Base-by-base conservation (phyloP, 2,888 invertebrate species). In the Andrena minutula region DNA sequence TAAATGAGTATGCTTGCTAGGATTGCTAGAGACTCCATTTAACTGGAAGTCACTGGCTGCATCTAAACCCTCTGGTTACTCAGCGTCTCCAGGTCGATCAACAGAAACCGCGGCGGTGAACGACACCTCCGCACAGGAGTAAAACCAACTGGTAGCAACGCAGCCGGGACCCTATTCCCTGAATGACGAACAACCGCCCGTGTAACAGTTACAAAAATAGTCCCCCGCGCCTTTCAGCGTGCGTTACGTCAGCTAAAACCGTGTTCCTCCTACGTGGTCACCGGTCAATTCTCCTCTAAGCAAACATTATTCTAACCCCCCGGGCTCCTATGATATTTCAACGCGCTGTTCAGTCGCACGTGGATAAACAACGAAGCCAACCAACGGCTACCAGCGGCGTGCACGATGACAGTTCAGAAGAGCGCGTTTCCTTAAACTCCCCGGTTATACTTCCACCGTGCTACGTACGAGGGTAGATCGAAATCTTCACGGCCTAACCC, bases 251-350 rank as follows among this genome's bases (percentile, higher is more conserved):
- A 76, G 56, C 28, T 23, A 23, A 41, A 63, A 49, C 26, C 10
- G 60, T 60, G 56, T 26, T 32, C 51, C 53, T 61, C 60, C 58
- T 73, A 35, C 71, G 47, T 3, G 61, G 58, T 72, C 70, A 76
- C 60, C 51, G 75, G 53, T 77, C 76, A 83, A 66, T 78, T 82
- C 71, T 47, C 49, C 20, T 32, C 75, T 69, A 56, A 66, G 74
- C 79, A 84, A 87, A 87, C 78, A 86, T 86, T 86, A 84, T 87
- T 53, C 78, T 83, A 87, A 79, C 86, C 75, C 85, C 61, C 69
- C 58, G 65, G 49, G 61, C 66, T 56, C 16, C 41, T 49, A 68
- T 56, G 71, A 75, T 51, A 76, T 82, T 85, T 79, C 71, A 75
- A 35, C 73, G 77, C n/a, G 56, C 20, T 53, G 76, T 58, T 66